These are phyloP conservation scores for Daboia siamensis DNA, from an alignment of 2,113 vertebrate genomes.

Conservation along the genomic window DNA sequence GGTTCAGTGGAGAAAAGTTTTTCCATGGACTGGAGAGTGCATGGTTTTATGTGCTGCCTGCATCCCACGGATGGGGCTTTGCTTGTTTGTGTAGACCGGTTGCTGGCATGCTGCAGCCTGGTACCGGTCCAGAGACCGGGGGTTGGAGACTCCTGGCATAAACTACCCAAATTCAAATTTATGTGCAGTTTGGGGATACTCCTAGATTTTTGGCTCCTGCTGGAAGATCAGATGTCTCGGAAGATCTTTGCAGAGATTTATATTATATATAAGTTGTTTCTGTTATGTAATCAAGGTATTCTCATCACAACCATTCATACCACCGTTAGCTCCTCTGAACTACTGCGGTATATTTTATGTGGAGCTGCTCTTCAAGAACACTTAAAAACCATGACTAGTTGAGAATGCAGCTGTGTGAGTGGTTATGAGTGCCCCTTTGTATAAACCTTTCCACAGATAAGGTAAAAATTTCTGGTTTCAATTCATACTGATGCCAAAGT, in stretches of 20 bases:
- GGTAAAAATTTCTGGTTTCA: neutral
- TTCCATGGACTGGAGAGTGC: too few species aligned
- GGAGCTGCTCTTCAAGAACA: neutral
- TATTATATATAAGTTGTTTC: neutral
- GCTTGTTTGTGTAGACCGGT: too few species aligned
- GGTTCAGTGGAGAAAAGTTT: too few species aligned
- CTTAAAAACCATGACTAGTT: neutral
- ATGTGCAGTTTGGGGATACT: neutral
- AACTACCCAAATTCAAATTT: neutral
- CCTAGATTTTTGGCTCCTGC: neutral
- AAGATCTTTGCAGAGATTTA: neutral
- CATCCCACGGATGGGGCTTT: too few species aligned
- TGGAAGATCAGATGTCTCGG: neutral
- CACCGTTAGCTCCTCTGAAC: neutral
- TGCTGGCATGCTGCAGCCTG: too few species aligned
- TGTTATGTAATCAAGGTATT: neutral
- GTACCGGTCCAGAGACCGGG: too few species aligned
- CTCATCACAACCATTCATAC: neutral
- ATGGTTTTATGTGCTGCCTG: too few species aligned
- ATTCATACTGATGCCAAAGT: neutral
- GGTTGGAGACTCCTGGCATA: too few species aligned
- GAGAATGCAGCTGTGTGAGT: neutral
- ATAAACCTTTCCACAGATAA: neutral
- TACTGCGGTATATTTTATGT: neutral
- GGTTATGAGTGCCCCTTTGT: neutral